Conservation (phyloP, 1,140 invertebrate species). For the Ceratina japonica region DNA sequence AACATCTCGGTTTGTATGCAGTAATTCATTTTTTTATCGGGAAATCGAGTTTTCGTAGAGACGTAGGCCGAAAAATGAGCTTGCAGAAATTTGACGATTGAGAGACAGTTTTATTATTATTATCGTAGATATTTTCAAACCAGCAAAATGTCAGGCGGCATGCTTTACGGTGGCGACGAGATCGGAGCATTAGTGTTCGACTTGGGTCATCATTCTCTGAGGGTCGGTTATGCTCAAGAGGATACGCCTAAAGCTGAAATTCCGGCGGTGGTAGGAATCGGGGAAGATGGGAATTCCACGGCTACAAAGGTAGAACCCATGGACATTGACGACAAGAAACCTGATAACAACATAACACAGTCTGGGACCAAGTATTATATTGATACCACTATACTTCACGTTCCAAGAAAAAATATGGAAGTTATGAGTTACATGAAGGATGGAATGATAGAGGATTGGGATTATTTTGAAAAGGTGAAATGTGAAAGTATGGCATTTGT, state of each 20-base stretch:
- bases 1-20: background rate
- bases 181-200: constrained; percentile 99
- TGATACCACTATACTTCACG: constrained; percentile 90
- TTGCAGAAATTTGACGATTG: background rate
- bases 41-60: background rate
- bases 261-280: constrained; percentile 87
- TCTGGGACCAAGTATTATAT: constrained; percentile 85
- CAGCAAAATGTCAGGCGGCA: constrained; percentile 71
- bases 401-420: constrained; percentile 91
- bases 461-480: constrained; percentile 91
- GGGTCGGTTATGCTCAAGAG: constrained; percentile 93
- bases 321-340: constrained; percentile 82
- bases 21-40: constrained; percentile 1
- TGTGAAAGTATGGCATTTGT: background rate
- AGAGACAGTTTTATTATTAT: constrained; percentile 9
- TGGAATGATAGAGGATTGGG: constrained; percentile 95
- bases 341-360: constrained; percentile 78
- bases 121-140: constrained; percentile 27
- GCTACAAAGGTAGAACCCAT: constrained; percentile 81
- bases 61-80: background rate
- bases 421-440: constrained; percentile 90
- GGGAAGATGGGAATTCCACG: constrained; percentile 81
- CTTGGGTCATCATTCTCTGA: constrained; percentile 93
- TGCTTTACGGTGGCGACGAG: constrained; percentile 95
- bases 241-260: constrained; percentile 93